A percentile compares a stretch with the other conserved stretches of the same genome.
Conservation (phyloP, 1,140 invertebrate genomes). For the Microvelia longipes region DNA sequence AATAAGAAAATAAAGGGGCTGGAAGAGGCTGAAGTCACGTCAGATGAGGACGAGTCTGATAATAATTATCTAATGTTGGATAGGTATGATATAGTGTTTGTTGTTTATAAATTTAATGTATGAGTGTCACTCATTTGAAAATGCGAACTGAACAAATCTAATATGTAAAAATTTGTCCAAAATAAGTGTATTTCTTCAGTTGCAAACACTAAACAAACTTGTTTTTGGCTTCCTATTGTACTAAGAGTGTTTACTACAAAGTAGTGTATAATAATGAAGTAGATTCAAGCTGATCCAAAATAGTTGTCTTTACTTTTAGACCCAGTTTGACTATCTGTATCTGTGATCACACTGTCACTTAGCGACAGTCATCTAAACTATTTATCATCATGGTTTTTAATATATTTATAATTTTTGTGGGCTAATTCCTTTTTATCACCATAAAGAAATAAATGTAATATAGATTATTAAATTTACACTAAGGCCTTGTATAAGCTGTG, state of each 20-base stretch:
- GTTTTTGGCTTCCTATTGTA: background rate
- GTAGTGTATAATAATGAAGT: no score
- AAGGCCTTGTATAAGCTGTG: no score
- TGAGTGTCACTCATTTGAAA: background rate
- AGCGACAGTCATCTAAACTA: no score
- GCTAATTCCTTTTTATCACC: no score
- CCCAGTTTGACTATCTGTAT: no score
- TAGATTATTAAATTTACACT: no score
- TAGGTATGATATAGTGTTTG: background rate
- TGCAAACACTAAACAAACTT: background rate
- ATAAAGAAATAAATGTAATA: no score
- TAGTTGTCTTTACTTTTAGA: no score
- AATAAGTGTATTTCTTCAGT: background rate
- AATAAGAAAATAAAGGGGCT: background rate
- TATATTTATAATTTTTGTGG: no score
- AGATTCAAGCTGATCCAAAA: no score
- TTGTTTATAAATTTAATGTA: background rate
- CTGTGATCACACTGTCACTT: no score
- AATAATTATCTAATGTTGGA: background rate
- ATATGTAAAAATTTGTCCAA: background rate
- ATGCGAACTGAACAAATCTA: background rate
- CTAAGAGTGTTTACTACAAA: background rate
- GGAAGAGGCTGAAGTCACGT: constrained; percentile 1
- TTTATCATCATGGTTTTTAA: no score
- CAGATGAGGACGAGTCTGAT: background rate